Evolutionary conservation across 2,888 invertebrate species (phyloP).

Genomic region (Drosophila differens): DNA sequence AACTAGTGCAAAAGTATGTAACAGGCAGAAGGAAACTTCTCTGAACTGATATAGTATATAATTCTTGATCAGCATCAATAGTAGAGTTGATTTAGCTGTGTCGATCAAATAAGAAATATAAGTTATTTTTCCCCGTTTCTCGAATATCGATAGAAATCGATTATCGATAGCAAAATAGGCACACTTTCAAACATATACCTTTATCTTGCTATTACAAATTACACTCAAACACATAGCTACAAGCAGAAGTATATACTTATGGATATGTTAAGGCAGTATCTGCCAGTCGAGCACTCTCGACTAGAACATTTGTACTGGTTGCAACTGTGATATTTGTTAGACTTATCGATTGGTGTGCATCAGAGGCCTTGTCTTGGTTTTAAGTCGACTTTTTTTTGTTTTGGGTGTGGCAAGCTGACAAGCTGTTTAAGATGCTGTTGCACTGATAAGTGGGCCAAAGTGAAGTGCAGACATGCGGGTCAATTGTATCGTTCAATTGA

Average conservation of each 20-base stretch:
- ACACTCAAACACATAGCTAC: background rate
- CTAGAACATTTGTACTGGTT: background rate
- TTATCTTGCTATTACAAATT: background rate
- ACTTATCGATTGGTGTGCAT: constrained; percentile 59
- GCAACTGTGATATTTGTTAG: constrained; percentile 28
- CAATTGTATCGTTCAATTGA: constrained; percentile 61
- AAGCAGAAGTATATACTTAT: background rate
- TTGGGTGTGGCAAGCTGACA: constrained; percentile 23
- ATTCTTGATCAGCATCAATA: background rate
- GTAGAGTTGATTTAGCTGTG: accelerated
- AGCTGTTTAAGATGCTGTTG: constrained; percentile 34
- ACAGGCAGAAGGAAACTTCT: background rate
- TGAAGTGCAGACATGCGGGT: constrained; percentile 68
- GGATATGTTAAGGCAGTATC: background rate
- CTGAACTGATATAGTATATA: background rate
- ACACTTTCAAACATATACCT: background rate
- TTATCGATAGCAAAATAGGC: background rate
- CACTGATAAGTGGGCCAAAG: constrained; percentile 48
- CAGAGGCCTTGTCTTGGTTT: constrained; percentile 19
- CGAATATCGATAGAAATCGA: background rate
- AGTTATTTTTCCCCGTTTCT: accelerated
- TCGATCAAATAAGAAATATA: background rate
- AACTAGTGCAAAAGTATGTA: constrained; percentile 6
- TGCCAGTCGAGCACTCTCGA: background rate
- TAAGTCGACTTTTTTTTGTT: background rate